A percentile compares a stretch with the other conserved stretches of the same genome.
phyloP scores from a whole-genome alignment of 2,888 invertebrate genomes.

The Patella caerulea region DNA sequence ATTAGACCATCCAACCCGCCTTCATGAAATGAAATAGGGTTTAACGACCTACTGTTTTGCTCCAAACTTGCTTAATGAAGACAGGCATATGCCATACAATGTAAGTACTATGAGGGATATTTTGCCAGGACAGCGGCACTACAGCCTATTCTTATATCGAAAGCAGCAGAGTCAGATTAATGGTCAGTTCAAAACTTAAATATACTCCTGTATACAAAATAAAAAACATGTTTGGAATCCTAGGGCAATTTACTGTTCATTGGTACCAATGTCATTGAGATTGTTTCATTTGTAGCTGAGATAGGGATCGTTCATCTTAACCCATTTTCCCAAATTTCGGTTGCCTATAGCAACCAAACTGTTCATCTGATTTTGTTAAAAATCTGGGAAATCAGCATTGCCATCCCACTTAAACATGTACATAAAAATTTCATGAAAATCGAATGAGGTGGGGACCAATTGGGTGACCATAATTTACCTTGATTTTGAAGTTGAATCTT shows the following conservation, averaged over 20 bases:
- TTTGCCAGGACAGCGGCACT: too few species aligned
- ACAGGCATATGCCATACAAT: too few species aligned
- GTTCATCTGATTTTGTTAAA: background rate
- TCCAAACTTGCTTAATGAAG: too few species aligned
- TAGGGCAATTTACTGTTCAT: background rate
- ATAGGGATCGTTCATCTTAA: background rate
- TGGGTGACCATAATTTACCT: slow-evolving; percentile 51
- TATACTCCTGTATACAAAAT: background rate
- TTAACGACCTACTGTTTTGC: too few species aligned
- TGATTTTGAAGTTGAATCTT: slow-evolving; percentile 67
- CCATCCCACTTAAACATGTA: background rate
- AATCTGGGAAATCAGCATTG: background rate
- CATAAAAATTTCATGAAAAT: background rate
- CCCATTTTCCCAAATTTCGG: background rate
- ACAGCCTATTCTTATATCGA: too few species aligned
- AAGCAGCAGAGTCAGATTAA: background rate
- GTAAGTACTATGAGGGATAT: too few species aligned
- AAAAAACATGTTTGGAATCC: background rate
- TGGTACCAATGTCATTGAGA: background rate
- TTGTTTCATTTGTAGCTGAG: background rate
- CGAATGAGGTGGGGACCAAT: background rate
- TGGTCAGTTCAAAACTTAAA: background rate
- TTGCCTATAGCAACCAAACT: background rate
- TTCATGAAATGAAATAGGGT: too few species aligned
- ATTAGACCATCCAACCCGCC: too few species aligned